Evolutionary conservation across 2,113 vertebrate genomes (phyloP), one percentile per base, ranked within the genome.

Genomic region (Coreoperca whiteheadi): DNA sequence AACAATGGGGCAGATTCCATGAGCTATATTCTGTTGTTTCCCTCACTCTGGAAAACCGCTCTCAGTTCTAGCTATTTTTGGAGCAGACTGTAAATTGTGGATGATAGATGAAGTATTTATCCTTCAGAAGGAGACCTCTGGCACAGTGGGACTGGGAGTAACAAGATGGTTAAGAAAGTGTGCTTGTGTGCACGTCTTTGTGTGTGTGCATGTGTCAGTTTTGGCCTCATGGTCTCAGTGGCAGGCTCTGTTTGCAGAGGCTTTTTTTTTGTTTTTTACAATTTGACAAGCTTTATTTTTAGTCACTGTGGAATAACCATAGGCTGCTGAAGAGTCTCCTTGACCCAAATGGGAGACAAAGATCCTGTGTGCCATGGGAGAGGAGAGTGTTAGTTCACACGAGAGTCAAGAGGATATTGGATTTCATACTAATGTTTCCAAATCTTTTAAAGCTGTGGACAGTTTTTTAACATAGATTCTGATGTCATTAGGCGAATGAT

Each of bases 1-100:
- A 93, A 94, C 94, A 94, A 93, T 95, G 69, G 91, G 70, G 88
- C 91, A 92, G 89, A 94, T 93, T 94, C 93, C 93, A 93, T 91
- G 87, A 88, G 80, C 90, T 86, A 65, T 83, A 84, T 86, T 90
- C 89, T 77, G 90, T 91, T 93, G 92, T 93, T 94, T 90, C 89
- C 89, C 81, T 89, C 57, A 20, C 89, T 90, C 83, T 81, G 90
- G 88, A 90, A 93, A 93, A 90, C 74, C 14, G 79, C 77, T 79
- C 80, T 78, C 25, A 39, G 73, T 84, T 82, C 53, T 32, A 76
- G 89, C 84, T 94, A 94, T 93, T 94, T 92, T 93, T 81, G 90
- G 81, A 80, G 50, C 23, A 1, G 66, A 81, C 84, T 80, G 60
- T 89, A 91, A 92, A 90, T 91, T 34, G 73, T 51, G 57, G 82